Base-by-base conservation (phyloP, 1,140 invertebrate species). In the Philopotamus ludificatus region DNA sequence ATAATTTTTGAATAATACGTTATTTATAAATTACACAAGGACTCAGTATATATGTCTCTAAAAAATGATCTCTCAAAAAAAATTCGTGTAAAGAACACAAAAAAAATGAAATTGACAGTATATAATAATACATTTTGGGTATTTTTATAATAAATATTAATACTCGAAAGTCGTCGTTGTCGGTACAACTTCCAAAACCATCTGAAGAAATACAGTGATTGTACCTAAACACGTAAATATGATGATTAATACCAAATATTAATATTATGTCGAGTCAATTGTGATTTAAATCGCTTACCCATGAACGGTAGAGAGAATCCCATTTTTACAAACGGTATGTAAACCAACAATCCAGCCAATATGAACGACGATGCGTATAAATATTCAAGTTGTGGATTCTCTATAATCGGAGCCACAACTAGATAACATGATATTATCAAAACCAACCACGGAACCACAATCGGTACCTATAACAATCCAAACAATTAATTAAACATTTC, bases 271-370 rank as follows among this genome's bases (percentile, higher is more conserved):
- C 41, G 4, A 15, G n/a, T 15, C n/a, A 45, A 7, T 45, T 7
- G n/a, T 45, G 20, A 53, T 7, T 50, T 60, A 20, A 50, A 16
- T 10, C 50, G 78, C 83, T 87, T 82, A 93, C 92, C 89, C 89
- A 93, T 93, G 72, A 89, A 90, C 68, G 86, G 85, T 57, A 90
- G 84, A 63, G 87, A 87, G 79, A 89, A 85, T 76, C 91, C 88
- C 78, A 90, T 91, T 74, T 94, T 89, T 28, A 97, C 94, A 76
- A 97, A 95, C 28, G 94, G 94, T 72, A 97, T 79, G 78, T 98
- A 98, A 77, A 97, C 89, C 28, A 97, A 77, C 72, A 95, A 83
- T 41, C 95, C 95, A 49, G 88, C 87, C 12, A 93, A 76, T 70
- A 97, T 93, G 79, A 97, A 97, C 34, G 89, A 81, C 55, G 89